phyloP scores from a whole-genome alignment of 2,797 vertebrate genomes.

The Acomys russatus region DNA sequence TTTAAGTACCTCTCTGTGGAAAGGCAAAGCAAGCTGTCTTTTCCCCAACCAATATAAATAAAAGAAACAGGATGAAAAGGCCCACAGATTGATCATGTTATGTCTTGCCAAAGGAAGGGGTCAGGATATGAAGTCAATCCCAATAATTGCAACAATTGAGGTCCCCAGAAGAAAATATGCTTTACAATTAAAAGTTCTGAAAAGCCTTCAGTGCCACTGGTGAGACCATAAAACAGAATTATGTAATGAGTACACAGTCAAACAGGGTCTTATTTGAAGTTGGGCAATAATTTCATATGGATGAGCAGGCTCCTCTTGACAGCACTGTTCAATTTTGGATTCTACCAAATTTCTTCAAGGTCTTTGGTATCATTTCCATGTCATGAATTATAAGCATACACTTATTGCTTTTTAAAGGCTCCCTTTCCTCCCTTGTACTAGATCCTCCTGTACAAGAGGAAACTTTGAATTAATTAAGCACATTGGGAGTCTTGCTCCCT shows the following conservation, averaged over 20 bases:
- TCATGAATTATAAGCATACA: constrained; percentile 64
- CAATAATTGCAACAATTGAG: constrained; percentile 54
- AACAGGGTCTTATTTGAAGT: constrained; percentile 37
- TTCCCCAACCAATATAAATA: constrained; percentile 47
- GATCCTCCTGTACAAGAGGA: not conserved
- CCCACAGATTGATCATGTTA: constrained; percentile 24
- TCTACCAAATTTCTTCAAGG: constrained; percentile 24
- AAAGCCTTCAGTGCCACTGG: not conserved
- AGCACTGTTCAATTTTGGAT: constrained; percentile 1
- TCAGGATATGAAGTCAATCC: constrained; percentile 59
- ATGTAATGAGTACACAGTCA: constrained; percentile 30
- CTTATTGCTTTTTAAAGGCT: constrained; percentile 42
- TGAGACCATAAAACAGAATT: constrained; percentile 46
- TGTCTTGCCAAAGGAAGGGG: constrained; percentile 43
- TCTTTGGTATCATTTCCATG: constrained; percentile 52
- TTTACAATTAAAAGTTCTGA: constrained; percentile 57
- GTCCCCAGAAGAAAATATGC: constrained; percentile 24
- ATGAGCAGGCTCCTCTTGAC: not conserved
- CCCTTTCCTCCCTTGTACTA: not conserved
- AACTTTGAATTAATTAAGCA: not conserved
- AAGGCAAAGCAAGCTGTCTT: constrained; percentile 46
- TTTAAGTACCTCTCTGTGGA: constrained; percentile 61
- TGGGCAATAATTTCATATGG: constrained; percentile 2
- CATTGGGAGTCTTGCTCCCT: not conserved
- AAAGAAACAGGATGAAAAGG: constrained; percentile 61